These are phyloP conservation scores for Herpailurus yagouaroundi DNA, from an alignment of 2,113 vertebrate species.

Conservation along the genomic window DNA sequence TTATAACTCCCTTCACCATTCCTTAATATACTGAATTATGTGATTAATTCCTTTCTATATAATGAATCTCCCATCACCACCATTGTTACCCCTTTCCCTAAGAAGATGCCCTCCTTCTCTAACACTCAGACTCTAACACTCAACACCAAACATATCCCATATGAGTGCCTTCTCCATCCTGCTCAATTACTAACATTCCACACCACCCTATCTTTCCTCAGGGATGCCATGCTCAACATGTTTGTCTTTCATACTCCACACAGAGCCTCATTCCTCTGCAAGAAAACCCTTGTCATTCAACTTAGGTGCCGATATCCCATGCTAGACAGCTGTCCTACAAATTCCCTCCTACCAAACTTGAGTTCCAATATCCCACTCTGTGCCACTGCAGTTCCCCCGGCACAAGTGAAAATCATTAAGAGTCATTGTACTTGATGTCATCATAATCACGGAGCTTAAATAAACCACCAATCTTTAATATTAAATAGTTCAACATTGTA, in stretches of 20 bases:
- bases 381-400: background rate
- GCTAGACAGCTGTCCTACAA: background rate
- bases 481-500: background rate
- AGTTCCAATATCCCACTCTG: background rate
- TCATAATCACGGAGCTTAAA: background rate
- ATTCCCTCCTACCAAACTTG: background rate
- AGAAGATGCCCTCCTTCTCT: background rate
- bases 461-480: constrained; percentile 23
- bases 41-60: background rate
- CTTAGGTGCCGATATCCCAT: background rate
- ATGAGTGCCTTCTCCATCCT: background rate
- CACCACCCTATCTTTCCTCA: background rate
- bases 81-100: background rate
- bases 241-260: background rate
- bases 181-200: background rate
- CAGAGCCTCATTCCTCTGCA: background rate
- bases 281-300: background rate
- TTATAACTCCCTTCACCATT: constrained; percentile 28
- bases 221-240: background rate
- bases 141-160: background rate
- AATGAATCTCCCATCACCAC: background rate
- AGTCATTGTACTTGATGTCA: background rate
- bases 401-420: background rate
- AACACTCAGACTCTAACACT: background rate
- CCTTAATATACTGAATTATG: background rate